Evolutionary conservation across 2,113 vertebrate species (phyloP), one percentile per base, ranked within the genome.

Genomic region (Daubentonia madagascariensis): DNA sequence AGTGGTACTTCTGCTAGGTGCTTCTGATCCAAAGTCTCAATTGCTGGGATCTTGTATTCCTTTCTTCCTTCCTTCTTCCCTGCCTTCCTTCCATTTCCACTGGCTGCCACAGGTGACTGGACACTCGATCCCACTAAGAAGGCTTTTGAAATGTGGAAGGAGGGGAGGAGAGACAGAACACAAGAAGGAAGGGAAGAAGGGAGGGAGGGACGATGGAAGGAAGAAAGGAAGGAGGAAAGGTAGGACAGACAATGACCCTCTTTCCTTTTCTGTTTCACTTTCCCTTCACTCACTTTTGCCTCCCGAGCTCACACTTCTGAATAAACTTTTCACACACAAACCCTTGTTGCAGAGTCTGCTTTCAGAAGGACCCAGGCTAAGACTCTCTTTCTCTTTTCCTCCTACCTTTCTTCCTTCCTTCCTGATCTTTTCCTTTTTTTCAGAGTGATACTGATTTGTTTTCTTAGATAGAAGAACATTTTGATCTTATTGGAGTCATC

Each of bases 31-130:
- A 35, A 14, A 83, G 43, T 70, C 67, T 57, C 17, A 43, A 45
- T 14, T 40, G 54, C 48, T 8, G 57, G 12, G 6, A 32, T 35
- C 16, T 61, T 35, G 2, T 17, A 9, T 37, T 81, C 65, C 25
- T 2, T 32, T 1, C 65, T 32, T 3, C 48, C 22, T 57, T 0
- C 22, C 57, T 25, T 8, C 6, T 4, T 48, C 2, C 35, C 61
- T 54, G 9, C 37, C 40, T 7, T 25, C 7, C 25, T 43, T 20
- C 50, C 48, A 8, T 30, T 83, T 61, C n/a, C 20, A 7, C 28
- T n/a, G 28, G 8, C 67, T 63, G 9, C 43, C 23, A 37, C 23
- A 48, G 32, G 79, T 30, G 23, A 37, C 52, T 40, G 57, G 25
- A 30, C 40, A 30, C 12, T 40, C 32, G 11, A 81, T n/a, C 28